Evolutionary conservation across 2,888 invertebrate genomes (phyloP).

Genomic region (Ormia ochracea): DNA sequence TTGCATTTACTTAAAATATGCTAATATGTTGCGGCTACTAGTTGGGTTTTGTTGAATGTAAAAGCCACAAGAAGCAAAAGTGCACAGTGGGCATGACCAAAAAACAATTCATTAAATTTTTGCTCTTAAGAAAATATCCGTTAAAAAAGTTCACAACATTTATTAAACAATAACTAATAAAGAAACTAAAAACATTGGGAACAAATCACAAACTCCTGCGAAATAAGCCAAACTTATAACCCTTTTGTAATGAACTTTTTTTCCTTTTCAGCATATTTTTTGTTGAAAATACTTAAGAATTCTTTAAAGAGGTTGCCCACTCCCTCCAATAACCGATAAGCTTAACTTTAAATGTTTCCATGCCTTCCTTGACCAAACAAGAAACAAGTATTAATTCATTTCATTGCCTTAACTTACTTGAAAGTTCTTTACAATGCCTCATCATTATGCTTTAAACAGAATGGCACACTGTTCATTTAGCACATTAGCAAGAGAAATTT

Average conservation of each 20-base stretch:
- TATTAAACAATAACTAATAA: no score
- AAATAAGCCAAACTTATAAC: no score
- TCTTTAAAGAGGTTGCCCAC: conserved; percentile 7
- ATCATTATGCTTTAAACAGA: conserved; percentile 45
- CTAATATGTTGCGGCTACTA: conserved; percentile 53
- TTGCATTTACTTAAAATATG: conserved; percentile 51
- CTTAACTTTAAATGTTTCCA: conserved; percentile 20
- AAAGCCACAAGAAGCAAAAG: background rate
- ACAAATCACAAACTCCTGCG: no score
- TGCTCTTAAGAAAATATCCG: background rate
- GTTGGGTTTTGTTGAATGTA: conserved; percentile 36
- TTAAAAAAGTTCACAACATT: no score
- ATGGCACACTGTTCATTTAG: conserved; percentile 62
- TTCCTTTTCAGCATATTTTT: background rate
- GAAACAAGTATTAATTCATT: background rate
- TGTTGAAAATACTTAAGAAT: conserved; percentile 15
- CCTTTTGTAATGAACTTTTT: background rate
- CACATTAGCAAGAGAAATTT: conserved; percentile 58
- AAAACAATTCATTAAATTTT: background rate
- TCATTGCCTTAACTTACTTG: conserved; percentile 20
- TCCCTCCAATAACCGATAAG: conserved; percentile 14
- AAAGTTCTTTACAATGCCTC: conserved; percentile 9
- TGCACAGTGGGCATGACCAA: conserved; percentile 28
- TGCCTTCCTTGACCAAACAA: background rate
- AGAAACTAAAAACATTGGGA: no score